Evolutionary conservation across 2,113 vertebrate genomes (phyloP).

Genomic region (Thalassoma bifasciatum): DNA sequence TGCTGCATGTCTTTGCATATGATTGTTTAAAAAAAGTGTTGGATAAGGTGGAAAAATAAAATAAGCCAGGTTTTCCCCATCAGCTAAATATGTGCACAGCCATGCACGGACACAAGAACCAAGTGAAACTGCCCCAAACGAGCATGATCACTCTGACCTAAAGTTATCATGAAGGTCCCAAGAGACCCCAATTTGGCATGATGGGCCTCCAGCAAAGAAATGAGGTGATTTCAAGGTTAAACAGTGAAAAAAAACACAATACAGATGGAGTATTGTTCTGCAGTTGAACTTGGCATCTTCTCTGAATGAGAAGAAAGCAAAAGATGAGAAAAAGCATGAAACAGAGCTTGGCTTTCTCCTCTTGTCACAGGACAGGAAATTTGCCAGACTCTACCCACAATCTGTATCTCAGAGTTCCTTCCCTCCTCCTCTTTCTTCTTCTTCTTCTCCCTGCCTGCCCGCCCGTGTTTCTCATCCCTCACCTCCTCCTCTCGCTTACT

Average conservation of each 20-base stretch:
- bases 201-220: constrained; percentile 14
- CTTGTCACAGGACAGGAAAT: constrained; percentile 59
- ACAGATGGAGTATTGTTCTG: neutral
- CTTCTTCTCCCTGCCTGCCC: constrained; percentile 7
- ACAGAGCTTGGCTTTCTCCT: constrained; percentile 19
- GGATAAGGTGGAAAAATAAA: neutral
- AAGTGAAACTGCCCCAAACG: constrained; percentile 14
- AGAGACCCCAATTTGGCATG: constrained; percentile 30
- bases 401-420: constrained; percentile 57
- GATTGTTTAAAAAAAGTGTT: neutral
- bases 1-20: neutral
- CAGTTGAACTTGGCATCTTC: neutral
- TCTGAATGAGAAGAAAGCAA: neutral
- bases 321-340: constrained; percentile 10
- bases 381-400: constrained; percentile 60
- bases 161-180: constrained; percentile 18
- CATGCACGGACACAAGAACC: neutral
- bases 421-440: neutral
- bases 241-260: neutral
- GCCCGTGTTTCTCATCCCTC: constrained; percentile 36
- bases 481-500: constrained; percentile 30
- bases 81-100: constrained; percentile 1
- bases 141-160: constrained; percentile 42
- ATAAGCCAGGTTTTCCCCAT: neutral
- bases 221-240: neutral